Evolutionary conservation across 2,888 invertebrate genomes (phyloP).

Genomic region (Melinaea marsaeus): DNA sequence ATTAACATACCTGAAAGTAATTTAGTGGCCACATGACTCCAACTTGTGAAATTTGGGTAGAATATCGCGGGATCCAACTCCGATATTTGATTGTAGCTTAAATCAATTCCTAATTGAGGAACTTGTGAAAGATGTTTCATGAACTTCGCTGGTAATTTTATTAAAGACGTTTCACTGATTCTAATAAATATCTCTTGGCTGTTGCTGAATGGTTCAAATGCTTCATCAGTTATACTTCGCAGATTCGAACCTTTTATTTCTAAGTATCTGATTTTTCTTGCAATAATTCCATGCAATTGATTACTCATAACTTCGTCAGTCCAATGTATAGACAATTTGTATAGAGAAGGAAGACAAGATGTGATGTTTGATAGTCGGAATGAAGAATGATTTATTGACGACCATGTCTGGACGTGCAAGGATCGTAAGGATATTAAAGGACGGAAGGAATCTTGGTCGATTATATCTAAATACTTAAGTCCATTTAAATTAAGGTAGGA

Average conservation of each 20-base stretch:
- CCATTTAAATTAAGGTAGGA: constrained; percentile 87
- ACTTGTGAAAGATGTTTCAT: constrained; percentile 87
- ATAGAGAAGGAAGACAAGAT: constrained; percentile 83
- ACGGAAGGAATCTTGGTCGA: constrained; percentile 86
- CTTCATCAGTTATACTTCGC: constrained; percentile 84
- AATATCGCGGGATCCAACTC: constrained; percentile 89
- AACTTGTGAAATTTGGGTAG: constrained; percentile 90
- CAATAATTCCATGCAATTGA: constrained; percentile 86
- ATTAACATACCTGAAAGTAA: constrained; percentile 84
- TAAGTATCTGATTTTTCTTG: constrained; percentile 86
- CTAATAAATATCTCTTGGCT: constrained; percentile 87
- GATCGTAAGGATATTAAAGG: constrained; percentile 84
- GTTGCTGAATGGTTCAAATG: constrained; percentile 85
- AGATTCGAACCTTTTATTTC: constrained; percentile 88
- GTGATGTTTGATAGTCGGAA: constrained; percentile 84
- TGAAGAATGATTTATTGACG: constrained; percentile 83
- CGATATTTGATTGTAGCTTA: constrained; percentile 88
- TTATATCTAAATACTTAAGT: constrained; percentile 83
- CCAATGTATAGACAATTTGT: constrained; percentile 86
- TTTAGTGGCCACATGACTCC: constrained; percentile 92
- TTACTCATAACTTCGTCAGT: constrained; percentile 84
- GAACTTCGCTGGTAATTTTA: constrained; percentile 87
- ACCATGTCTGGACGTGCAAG: constrained; percentile 85
- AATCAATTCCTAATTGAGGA: constrained; percentile 88
- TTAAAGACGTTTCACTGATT: constrained; percentile 87